phyloP scores from a whole-genome alignment of 2,888 invertebrate genomes.

The Tinea semifulvella region DNA sequence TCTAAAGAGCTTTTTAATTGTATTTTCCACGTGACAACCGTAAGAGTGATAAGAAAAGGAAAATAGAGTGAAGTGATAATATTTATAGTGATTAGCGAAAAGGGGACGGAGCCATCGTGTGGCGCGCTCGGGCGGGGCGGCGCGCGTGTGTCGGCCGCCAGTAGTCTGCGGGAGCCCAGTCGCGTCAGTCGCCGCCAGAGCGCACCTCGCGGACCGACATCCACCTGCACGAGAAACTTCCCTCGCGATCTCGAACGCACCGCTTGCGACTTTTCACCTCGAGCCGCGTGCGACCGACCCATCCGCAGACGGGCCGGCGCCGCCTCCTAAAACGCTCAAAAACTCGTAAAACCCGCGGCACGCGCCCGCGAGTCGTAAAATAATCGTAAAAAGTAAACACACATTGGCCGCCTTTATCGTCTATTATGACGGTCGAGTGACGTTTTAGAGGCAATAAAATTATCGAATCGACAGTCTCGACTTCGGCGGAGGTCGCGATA shows the following conservation, averaged over 20 bases:
- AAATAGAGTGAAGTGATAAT: constrained; percentile 38
- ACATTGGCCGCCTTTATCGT: constrained; percentile 62
- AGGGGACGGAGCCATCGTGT: constrained; percentile 61
- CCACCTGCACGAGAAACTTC: constrained; percentile 29
- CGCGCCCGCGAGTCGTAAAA: constrained; percentile 61
- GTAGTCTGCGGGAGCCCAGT: constrained; percentile 75
- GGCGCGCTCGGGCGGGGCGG: constrained; percentile 54
- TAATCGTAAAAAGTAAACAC: constrained; percentile 68
- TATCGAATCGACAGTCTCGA: constrained; percentile 57
- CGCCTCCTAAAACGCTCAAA: constrained; percentile 51
- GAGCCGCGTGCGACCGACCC: constrained; percentile 35
- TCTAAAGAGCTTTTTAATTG: no score
- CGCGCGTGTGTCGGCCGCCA: constrained; percentile 70
- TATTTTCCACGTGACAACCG: constrained; percentile 41
- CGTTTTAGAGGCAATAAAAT: constrained; percentile 65
- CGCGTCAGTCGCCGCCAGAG: constrained; percentile 60
- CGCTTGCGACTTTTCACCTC: constrained; percentile 56
- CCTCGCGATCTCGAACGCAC: constrained; percentile 34
- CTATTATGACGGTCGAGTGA: constrained; percentile 66
- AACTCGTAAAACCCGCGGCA: constrained; percentile 62
- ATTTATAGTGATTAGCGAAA: constrained; percentile 66
- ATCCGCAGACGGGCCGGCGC: constrained; percentile 42
- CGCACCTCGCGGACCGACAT: constrained; percentile 37
- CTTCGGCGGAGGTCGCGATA: constrained; percentile 61
- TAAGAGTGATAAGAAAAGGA: constrained; percentile 46